Base-by-base conservation (phyloP, 2,113 vertebrate genomes). In the Pelecanus crispus region DNA sequence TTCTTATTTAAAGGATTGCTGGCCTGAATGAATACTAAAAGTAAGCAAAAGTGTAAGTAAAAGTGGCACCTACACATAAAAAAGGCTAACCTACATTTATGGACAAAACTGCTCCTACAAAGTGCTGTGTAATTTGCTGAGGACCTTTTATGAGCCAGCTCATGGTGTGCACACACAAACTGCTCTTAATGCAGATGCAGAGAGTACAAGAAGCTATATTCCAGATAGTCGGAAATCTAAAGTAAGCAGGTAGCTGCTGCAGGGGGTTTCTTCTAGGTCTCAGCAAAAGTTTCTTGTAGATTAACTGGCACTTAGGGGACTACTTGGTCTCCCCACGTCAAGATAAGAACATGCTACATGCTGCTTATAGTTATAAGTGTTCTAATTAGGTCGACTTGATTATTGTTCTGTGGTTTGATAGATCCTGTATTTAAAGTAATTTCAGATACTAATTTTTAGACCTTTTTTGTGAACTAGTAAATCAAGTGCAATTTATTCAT, bases 401-500 rank as follows among this genome's bases (percentile, higher is more conserved):
- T 97, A 97, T 97, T 97, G 97, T 97, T 97, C 95, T 68, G 92
- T 95, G 92, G 90, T 94, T 97, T 98, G 98, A 98, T 97, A 97
- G 96, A 96, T 94, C 86, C 79, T 96, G 82, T 96, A 95, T 97
- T 97, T 97, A 97, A 97, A 97, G 96, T 96, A 94, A 97, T 98
- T 98, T 97, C 84, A 97, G 95, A 96, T 97, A 97, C 95, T 96
- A 94, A 96, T 96, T 98, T 98, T 95, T 96, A 96, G 97, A 97
- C 96, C 92, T 97, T 95, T 96, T 96, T 95, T 95, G 92, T 98
- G 96, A 97, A 97, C 97, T 96, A 97, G 95, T 97, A 97, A 97
- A 98, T 98, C 97, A 98, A 97, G 93, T 92, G 81, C 88, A 97
- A 98, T 97, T 98, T 97, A 97, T 97, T 97, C 75, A 92, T 25